Percentiles rank a stretch among this genome's conserved stretches.
These are phyloP conservation scores for Sparidentex hasta DNA, from an alignment of 2,797 vertebrate genomes.

Conservation along the genomic window DNA sequence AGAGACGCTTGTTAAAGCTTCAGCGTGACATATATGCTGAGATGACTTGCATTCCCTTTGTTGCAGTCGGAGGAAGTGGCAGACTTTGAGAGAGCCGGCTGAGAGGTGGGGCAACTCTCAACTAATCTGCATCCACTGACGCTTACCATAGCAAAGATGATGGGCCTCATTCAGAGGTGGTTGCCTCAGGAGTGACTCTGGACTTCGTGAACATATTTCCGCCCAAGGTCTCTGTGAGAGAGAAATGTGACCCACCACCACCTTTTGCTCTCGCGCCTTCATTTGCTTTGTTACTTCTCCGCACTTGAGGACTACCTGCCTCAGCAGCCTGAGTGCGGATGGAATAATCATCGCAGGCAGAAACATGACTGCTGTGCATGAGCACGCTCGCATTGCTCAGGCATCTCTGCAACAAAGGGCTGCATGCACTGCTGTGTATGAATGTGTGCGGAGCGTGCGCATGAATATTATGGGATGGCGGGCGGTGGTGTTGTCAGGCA, in stretches of 20 bases:
- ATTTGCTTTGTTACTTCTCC: slow-evolving; percentile 24
- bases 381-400: slow-evolving; percentile 66
- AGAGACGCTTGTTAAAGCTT: slow-evolving; percentile 78
- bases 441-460: slow-evolving; percentile 68
- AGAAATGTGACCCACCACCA: slow-evolving; percentile 66
- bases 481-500: slow-evolving; percentile 84
- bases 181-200: slow-evolving; percentile 60
- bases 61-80: slow-evolving; percentile 45
- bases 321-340: slow-evolving; percentile 40
- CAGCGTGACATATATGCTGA: slow-evolving; percentile 60
- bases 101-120: slow-evolving; percentile 44
- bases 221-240: slow-evolving; percentile 71
- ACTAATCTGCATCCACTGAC: slow-evolving; percentile 46
- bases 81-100: slow-evolving; percentile 55
- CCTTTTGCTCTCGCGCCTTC: slow-evolving; percentile 40
- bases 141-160: slow-evolving; percentile 63
- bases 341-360: slow-evolving; percentile 61
- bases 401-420: slow-evolving; percentile 78
- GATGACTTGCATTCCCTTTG: slow-evolving; percentile 62
- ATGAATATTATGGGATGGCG: slow-evolving; percentile 85
- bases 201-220: slow-evolving; percentile 43
- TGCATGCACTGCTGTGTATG: slow-evolving; percentile 69
- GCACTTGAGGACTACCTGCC: slow-evolving; percentile 60
- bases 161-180: slow-evolving; percentile 75
- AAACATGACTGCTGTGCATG: slow-evolving; percentile 62